Evolutionary conservation across 2,797 vertebrate species (phyloP).

Genomic region (Ispidina picta): DNA sequence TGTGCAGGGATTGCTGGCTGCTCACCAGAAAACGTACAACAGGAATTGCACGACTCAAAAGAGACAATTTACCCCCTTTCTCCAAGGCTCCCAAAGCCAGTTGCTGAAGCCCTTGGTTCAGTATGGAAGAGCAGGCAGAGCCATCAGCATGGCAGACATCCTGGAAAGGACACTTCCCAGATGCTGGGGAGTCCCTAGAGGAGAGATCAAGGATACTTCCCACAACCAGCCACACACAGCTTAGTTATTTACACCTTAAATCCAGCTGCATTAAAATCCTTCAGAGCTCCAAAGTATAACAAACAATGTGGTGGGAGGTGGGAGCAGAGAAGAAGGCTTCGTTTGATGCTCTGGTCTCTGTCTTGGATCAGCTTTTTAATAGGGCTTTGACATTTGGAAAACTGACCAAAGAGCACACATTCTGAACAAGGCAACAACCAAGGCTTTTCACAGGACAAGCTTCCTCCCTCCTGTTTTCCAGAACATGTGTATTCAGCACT

Average conservation of each 20-base stretch:
- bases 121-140: not conserved
- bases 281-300: not conserved
- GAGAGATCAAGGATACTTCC: not conserved
- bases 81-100: conserved; percentile 64
- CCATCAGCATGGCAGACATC: not conserved
- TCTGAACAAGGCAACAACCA: not conserved
- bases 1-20: conserved; percentile 70
- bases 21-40: conserved; percentile 60
- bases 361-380: not conserved
- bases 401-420: not conserved
- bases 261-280: conserved; percentile 1
- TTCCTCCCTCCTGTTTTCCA: not conserved
- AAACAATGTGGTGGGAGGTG: fast-evolving
- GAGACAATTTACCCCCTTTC: conserved; percentile 57
- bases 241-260: conserved; percentile 28
- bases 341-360: not conserved
- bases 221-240: conserved; percentile 18
- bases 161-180: not conserved
- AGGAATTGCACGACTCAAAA: conserved; percentile 16
- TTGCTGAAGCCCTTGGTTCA: conserved; percentile 6
- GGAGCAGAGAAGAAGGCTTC: not conserved
- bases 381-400: not conserved
- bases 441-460: not conserved
- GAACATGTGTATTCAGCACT: not conserved
- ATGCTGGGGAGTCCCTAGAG: not conserved